Evolutionary conservation across 2,888 invertebrate species (phyloP).

Genomic region (Nephrotoma guestfalica): DNA sequence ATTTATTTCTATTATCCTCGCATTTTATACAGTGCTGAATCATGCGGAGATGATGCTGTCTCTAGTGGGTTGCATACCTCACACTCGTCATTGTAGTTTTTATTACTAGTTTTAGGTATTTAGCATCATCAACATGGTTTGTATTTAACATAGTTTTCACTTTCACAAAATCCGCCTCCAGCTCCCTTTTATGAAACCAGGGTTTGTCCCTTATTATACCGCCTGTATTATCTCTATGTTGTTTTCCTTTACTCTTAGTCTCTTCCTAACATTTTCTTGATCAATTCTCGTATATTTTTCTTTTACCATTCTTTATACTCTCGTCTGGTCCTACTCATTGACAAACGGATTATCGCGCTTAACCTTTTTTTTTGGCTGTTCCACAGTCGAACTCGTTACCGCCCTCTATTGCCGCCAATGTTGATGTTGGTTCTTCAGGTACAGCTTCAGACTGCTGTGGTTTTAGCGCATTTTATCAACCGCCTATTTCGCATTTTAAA

Average conservation of each 20-base stretch:
- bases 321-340: neutral
- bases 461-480: no score
- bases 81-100: neutral
- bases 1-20: neutral
- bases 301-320: neutral
- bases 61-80: neutral
- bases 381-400: no score
- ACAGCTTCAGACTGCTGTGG: no score
- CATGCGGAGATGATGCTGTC: neutral
- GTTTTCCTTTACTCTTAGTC: neutral
- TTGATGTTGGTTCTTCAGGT: no score
- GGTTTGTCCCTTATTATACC: neutral
- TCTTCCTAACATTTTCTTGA: neutral
- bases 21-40: neutral
- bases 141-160: neutral
- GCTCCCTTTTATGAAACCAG: neutral
- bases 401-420: no score
- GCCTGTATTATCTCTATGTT: neutral
- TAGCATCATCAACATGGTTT: neutral
- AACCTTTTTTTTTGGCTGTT: no score
- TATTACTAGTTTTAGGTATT: neutral
- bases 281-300: neutral
- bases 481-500: no score
- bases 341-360: no score
- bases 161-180: neutral